Conservation (phyloP, 2,113 vertebrate genomes). For the Hystrix cristata region DNA sequence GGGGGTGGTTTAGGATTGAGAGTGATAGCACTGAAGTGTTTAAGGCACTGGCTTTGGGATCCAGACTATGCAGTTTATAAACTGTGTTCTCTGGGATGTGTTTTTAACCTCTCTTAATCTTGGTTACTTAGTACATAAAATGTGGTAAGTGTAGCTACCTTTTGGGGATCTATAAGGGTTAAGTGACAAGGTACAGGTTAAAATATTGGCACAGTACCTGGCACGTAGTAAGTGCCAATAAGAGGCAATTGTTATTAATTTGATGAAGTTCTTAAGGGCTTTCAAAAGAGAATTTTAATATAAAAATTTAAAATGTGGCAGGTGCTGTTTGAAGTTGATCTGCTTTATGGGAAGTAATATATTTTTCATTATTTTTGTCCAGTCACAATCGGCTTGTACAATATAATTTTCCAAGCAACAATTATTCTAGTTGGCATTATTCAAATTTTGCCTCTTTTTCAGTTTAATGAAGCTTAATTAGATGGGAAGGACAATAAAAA, state of each 20-base stretch:
- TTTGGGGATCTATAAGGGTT: not conserved
- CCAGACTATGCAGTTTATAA: not conserved
- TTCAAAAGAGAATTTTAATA: constrained; percentile 48
- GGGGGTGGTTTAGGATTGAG: not conserved
- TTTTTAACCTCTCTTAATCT: constrained; percentile 16
- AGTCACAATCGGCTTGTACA: constrained; percentile 6
- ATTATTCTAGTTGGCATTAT: not conserved
- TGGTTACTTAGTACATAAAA: not conserved
- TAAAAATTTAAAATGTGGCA: constrained; percentile 30
- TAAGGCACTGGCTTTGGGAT: not conserved
- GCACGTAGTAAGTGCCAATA: not conserved
- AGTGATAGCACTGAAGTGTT: not conserved
- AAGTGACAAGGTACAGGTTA: not conserved
- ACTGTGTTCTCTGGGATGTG: not conserved
- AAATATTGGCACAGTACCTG: not conserved
- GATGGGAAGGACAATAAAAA: not conserved
- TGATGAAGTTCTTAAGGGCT: not conserved
- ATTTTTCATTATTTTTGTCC: constrained; percentile 59
- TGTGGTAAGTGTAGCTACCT: not conserved
- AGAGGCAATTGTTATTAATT: constrained; percentile 32
- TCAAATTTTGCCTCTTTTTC: not conserved
- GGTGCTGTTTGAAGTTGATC: constrained; percentile 26
- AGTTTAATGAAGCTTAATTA: not conserved
- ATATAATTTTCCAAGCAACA: constrained; percentile 36
- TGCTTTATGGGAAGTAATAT: constrained; percentile 11